These are phyloP conservation scores for Microdon myrmicae DNA, from an alignment of 2,888 invertebrate genomes.

Conservation along the genomic window DNA sequence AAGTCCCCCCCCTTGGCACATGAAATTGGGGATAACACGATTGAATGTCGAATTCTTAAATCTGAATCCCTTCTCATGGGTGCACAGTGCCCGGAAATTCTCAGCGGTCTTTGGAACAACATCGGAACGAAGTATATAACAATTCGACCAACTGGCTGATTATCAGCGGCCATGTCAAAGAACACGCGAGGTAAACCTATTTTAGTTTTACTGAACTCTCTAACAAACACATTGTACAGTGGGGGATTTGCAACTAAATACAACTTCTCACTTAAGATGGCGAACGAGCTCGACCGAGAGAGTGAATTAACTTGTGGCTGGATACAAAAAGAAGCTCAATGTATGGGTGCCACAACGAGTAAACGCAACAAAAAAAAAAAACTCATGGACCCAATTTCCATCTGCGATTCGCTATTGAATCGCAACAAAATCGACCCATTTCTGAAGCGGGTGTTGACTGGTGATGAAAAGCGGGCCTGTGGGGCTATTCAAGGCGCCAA, in stretches of 20 bases:
- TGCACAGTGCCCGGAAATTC: conserved; percentile 97
- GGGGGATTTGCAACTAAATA: conserved; percentile 64
- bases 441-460: too few species aligned
- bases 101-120: conserved; percentile 95
- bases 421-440: too few species aligned
- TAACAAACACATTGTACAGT: conserved; percentile 67
- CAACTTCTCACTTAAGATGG: conserved; percentile 41
- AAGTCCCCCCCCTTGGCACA: conserved; percentile 97
- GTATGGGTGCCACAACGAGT: too few species aligned
- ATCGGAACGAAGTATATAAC: conserved; percentile 86
- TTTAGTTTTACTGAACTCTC: conserved; percentile 70
- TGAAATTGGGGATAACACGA: conserved; percentile 96
- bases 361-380: too few species aligned
- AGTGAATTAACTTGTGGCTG: conserved; percentile 35
- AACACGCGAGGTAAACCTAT: conserved; percentile 88
- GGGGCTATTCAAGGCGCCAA: too few species aligned
- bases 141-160: conserved; percentile 81
- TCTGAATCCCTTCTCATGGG: conserved; percentile 94
- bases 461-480: too few species aligned
- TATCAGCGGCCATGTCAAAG: conserved; percentile 89
- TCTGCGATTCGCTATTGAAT: too few species aligned
- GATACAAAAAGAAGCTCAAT: conserved; percentile 50
- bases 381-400: too few species aligned
- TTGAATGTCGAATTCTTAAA: conserved; percentile 95
- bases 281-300: conserved; percentile 45